Base-by-base conservation (phyloP, 2,888 invertebrate species). In the Thera britannica region DNA sequence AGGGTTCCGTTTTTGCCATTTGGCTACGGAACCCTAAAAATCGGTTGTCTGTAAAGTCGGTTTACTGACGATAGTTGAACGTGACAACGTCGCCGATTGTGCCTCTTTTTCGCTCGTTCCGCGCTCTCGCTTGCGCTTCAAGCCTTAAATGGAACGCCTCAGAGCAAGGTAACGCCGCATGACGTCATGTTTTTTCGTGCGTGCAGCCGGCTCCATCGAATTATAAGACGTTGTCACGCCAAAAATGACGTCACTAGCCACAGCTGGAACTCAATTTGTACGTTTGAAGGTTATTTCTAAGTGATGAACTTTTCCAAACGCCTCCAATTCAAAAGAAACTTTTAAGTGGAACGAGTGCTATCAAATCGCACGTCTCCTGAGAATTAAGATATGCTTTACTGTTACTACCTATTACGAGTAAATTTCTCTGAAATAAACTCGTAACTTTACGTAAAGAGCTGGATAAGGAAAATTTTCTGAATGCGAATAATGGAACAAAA, bases 201-300 rank as follows among this genome's bases (percentile, higher is more conserved):
- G n/a, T n/a, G n/a, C n/a, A n/a, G n/a, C n/a, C n/a, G n/a, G n/a
- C n/a, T n/a, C n/a, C n/a, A n/a, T n/a, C n/a, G n/a, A n/a, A n/a
- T n/a, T n/a, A n/a, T n/a, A n/a, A n/a, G n/a, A n/a, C n/a, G n/a
- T n/a, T n/a, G n/a, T n/a, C n/a, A n/a, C n/a, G n/a, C n/a, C 36
- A 44, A 64, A 57, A 49, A 61, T 61, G 54, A 61, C 51, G 48
- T 41, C 52, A n/a, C 56, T 35, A 63, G 51, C 36, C 9, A 38
- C 48, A 61, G 34, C n/a, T 56, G 12, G 56, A 65, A 5, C 52
- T 52, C 9, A 52, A 52, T 52, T 52, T 3, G 2, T 12, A 61
- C 60, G 55, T 69, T 73, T 64, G 62, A 68, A 73, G 70, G 67
- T 73, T 73, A 70, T 65, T 61, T 71, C 58, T 68, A 70, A 72